A percentile compares a stretch with the other conserved stretches of the same genome.
phyloP scores from a whole-genome alignment of 2,888 invertebrate genomes.

The Scrobipalpa atriplicella region DNA sequence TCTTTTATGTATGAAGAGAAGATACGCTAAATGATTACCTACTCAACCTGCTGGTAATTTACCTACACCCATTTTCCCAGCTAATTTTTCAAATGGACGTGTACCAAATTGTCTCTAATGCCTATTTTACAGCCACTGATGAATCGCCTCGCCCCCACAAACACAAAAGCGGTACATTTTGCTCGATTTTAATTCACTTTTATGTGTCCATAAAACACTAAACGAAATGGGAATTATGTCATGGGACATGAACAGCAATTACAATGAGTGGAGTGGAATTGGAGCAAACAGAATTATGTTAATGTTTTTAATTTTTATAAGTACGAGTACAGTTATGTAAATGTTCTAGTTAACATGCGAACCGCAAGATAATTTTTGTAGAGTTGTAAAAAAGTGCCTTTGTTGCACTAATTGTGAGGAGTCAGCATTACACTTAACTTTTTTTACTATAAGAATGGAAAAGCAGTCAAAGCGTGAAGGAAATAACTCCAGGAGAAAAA shows the following conservation, averaged over 20 bases:
- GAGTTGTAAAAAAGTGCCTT: background rate
- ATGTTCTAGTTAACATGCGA: conserved; percentile 24
- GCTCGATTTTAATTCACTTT: conserved; percentile 46
- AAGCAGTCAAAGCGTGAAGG: too few relatives aligned
- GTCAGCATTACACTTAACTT: background rate
- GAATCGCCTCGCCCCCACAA: conserved; percentile 30
- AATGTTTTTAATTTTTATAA: conserved; percentile 40
- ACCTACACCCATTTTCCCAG: background rate
- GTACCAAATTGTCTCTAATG: conserved; percentile 10
- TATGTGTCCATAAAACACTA: conserved; percentile 58
- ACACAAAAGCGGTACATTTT: conserved; percentile 42
- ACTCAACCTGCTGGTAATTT: too few relatives aligned
- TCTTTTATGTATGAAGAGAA: too few relatives aligned
- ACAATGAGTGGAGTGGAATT: conserved; percentile 54
- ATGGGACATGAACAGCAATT: conserved; percentile 52
- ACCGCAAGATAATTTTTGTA: background rate
- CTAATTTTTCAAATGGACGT: background rate
- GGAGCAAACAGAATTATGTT: conserved; percentile 50
- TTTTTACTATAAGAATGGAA: too few relatives aligned
- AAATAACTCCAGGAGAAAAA: too few relatives aligned
- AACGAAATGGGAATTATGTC: conserved; percentile 56
- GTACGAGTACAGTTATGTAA: conserved; percentile 37
- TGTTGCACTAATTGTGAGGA: background rate
- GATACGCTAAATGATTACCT: too few relatives aligned
- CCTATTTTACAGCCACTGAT: conserved; percentile 19